Percentiles rank a stretch among this genome's conserved stretches.
Conservation (phyloP, 1,140 invertebrate species). For the Monomorium pharaonis region DNA sequence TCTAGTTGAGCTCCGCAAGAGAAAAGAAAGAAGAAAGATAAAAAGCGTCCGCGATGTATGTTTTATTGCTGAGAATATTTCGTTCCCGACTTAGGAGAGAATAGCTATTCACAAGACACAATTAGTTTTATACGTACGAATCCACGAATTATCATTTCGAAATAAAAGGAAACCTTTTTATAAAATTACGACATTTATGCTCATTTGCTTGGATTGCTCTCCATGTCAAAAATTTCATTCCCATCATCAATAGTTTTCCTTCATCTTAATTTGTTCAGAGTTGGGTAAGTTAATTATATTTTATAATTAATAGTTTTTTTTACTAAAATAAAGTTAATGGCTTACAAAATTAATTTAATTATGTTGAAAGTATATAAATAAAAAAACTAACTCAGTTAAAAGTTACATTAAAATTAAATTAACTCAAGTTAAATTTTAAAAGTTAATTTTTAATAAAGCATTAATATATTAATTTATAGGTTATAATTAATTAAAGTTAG, state of each 20-base stretch:
- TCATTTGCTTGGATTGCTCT: background rate
- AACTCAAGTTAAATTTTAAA: too few species aligned
- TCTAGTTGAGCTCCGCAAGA: slow-evolving; percentile 56
- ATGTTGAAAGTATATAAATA: too few species aligned
- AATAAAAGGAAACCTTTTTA: slow-evolving; percentile 79
- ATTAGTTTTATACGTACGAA: slow-evolving; percentile 81
- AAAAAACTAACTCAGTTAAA: too few species aligned
- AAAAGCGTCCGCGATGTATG: background rate
- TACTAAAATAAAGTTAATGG: too few species aligned
- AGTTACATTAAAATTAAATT: too few species aligned
- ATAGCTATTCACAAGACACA: slow-evolving; percentile 73
- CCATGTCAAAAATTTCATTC: background rate
- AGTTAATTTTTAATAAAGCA: too few species aligned
- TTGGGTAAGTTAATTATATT: too few species aligned
- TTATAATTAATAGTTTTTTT: too few species aligned
- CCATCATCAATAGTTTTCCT: background rate
- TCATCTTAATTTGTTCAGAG: too few species aligned
- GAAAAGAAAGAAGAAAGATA: slow-evolving; percentile 39
- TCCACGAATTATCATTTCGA: slow-evolving; percentile 76
- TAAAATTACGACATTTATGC: slow-evolving; percentile 46
- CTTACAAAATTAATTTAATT: too few species aligned
- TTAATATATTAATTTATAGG: too few species aligned
- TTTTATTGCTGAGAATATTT: slow-evolving; percentile 58
- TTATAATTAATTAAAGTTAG: too few species aligned
- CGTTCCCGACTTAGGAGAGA: slow-evolving; percentile 64